Percentiles rank a stretch among this genome's conserved stretches.
Conservation (phyloP, 2,888 invertebrate genomes). For the Lacanobia oleracea region DNA sequence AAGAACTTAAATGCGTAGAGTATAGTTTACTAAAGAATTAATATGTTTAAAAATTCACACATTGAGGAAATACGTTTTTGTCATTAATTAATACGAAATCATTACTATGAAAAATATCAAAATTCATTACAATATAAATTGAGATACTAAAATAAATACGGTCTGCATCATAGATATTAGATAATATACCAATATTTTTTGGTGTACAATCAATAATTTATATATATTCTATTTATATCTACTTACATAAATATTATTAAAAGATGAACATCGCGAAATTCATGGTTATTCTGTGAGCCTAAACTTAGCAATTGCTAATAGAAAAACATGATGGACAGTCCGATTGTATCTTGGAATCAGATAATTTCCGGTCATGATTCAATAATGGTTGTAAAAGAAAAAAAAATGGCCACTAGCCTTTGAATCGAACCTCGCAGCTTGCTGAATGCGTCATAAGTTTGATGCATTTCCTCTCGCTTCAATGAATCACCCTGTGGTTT, state of each 20-base stretch:
- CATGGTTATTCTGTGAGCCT: not conserved
- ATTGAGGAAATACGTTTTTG: not conserved
- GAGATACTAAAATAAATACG: not conserved
- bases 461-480: conserved; percentile 50
- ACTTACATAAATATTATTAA: not conserved
- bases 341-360: conserved; percentile 49
- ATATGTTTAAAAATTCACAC: not conserved
- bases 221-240: too few species aligned
- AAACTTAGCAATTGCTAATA: conserved; percentile 2
- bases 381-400: conserved; percentile 33
- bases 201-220: too few species aligned
- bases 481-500: conserved; percentile 46
- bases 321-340: conserved; percentile 32
- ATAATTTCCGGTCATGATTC: conserved; percentile 54
- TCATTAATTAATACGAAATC: not conserved
- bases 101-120: not conserved
- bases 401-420: conserved; percentile 32
- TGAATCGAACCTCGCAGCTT: conserved; percentile 25
- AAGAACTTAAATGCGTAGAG: not conserved
- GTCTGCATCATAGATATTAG: too few species aligned
- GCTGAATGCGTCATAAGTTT: conserved; percentile 35
- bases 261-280: not conserved
- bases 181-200: too few species aligned
- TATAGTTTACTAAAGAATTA: not conserved
- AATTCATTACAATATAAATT: not conserved